These are phyloP conservation scores for Tiliqua scincoides DNA, from an alignment of 2,113 vertebrate species.

Conservation along the genomic window DNA sequence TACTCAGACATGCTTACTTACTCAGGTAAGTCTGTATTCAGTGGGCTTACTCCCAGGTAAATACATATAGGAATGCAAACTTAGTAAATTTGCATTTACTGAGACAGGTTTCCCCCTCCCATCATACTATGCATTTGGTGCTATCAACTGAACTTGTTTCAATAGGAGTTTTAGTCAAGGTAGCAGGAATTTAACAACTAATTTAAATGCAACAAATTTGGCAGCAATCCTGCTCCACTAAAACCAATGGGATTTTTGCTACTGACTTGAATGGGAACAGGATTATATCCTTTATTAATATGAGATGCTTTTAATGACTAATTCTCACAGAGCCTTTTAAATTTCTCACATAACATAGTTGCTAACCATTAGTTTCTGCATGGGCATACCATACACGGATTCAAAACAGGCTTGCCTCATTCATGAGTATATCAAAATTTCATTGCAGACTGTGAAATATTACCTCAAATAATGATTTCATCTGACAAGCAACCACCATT, in stretches of 20 bases:
- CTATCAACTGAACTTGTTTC: neutral
- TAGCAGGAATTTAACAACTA: neutral
- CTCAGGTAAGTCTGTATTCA: too few relatives aligned
- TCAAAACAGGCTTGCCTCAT: constrained; percentile 37
- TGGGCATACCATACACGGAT: constrained; percentile 17
- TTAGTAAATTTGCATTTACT: too few relatives aligned
- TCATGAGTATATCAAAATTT: constrained; percentile 24
- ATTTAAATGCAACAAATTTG: constrained; percentile 33
- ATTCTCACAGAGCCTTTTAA: constrained; percentile 23
- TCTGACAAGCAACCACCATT: constrained; percentile 56
- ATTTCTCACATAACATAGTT: constrained; percentile 26
- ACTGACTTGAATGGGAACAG: neutral
- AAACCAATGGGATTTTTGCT: neutral
- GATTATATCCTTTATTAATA: neutral
- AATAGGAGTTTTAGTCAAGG: neutral
- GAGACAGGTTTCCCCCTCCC: too few relatives aligned
- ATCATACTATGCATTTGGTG: neutral
- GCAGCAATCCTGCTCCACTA: neutral
- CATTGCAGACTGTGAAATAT: constrained; percentile 19
- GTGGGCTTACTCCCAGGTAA: too few relatives aligned
- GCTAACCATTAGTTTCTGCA: constrained; percentile 20
- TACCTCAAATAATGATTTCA: constrained; percentile 36
- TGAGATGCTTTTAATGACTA: neutral
- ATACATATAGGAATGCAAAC: too few relatives aligned
- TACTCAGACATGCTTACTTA: too few relatives aligned